Evolutionary conservation across 2,797 vertebrate genomes (phyloP), one percentile per base, ranked within the genome.

Genomic region (Melanotaenia trifasciata): DNA sequence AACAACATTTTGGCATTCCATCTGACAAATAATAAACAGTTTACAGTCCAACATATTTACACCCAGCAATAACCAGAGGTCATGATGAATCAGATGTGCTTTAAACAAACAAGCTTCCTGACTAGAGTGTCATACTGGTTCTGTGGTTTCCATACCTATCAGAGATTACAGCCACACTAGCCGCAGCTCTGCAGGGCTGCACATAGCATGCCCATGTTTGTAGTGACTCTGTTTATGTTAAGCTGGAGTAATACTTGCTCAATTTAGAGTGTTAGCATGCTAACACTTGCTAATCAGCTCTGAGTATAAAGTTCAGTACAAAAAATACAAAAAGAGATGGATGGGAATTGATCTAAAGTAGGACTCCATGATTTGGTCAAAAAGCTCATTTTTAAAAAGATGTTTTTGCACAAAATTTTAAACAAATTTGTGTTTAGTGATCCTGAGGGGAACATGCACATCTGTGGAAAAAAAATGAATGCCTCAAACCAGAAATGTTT

Each of bases 121-220:
- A 60, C 16, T 28, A 26, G 13, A 47, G n/a, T 63, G 28, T 63
- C 3, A 24, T 12, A 12, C 9, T 30, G 26, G 24, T n/a, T 38
- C n/a, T 40, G n/a, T 60, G 35, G 58, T 60, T 47, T 26, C 28
- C 10, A 16, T 26, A 40, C 10, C 12, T 38, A 38, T 38, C 11
- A 38, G 12, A 38, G 38, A 40, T 40, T 40, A 40, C 38, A 16
- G 38, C 38, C 38, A 40, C 38, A 16, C 38, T 40, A 40, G 38
- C 14, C 14, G 38, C 38, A 47, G 51, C 24, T 54, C 24, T 28
- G 24, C 13, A 2, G 13, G n/a, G 64, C 36, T 28, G 36, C 3
- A 66, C 8, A n/a, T 43, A 43, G 64, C 53, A 56, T 67, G 18
- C 35, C 40, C 64, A 43, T 67, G 53, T 12, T 24, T 53, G 50